Evolutionary conservation across 2,113 vertebrate species (phyloP), one percentile per base, ranked within the genome.

Genomic region (Limnothrissa miodon): DNA sequence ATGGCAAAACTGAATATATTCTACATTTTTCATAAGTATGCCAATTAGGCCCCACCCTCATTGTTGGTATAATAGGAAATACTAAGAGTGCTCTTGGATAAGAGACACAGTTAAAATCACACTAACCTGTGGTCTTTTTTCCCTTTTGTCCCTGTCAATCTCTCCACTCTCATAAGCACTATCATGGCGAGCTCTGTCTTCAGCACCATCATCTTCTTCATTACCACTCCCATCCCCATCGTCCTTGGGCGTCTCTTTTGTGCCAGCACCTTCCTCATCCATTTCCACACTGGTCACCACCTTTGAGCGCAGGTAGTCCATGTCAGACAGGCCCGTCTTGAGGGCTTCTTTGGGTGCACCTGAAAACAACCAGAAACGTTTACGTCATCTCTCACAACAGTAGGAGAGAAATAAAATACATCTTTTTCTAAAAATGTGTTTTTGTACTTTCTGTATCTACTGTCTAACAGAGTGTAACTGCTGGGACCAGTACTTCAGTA

Each of bases 251-350:
- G 17, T 36, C 10, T 74, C 66, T 74, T 74, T 74, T 33, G 66
- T 5, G 2, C 84, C 86, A 5, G 84, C 81, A 1, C 86, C 23
- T 1, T 85, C 86, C 36, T 89, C 89, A 80, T 89, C 44, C 0
- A 90, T 48, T 42, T 90, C 87, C 2, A 84, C 80, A 42, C 86
- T 90, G 82, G 78, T 83, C 85, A 96, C 95, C 88, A 97, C 87
- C 90, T 99, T 99, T 33, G 96, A 97, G 51, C 94, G 96, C 87
- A 99, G 93, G 90, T 99, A 99, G 2, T 99, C 98, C 97, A 98
- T 97, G 88, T 99, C 98, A 0, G 97, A 99, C 56, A 99, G 90
- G 5, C 87, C 93, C 82, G 92, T 92, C 89, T 93, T 93, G 29
- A 93, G 83, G 29, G 94, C 94, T 84, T 92, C 88, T 85, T 93